phyloP scores from a whole-genome alignment of 2,113 vertebrate species.

The Etia nguti region DNA sequence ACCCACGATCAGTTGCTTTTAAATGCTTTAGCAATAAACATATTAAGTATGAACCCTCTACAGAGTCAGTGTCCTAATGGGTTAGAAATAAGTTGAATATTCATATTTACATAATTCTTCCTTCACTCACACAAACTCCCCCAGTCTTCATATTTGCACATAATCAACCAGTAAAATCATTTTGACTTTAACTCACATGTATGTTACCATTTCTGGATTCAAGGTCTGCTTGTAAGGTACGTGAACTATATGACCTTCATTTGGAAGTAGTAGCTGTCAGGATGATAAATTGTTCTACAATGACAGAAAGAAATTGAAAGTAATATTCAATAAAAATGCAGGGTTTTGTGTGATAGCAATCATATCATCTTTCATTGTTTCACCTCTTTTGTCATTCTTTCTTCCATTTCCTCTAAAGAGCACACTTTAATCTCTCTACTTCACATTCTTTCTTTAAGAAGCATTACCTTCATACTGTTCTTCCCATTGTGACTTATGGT shows the following conservation, averaged over 20 bases:
- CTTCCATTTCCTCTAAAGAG: neutral
- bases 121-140: neutral
- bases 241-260: neutral
- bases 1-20: neutral
- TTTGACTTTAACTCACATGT: neutral
- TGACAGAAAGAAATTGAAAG: constrained; percentile 10
- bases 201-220: neutral
- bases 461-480: neutral
- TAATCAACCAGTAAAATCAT: neutral
- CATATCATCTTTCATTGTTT: neutral
- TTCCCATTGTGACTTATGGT: neutral
- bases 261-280: constrained; percentile 2
- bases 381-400: neutral
- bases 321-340: constrained; percentile 58
- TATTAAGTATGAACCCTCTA: neutral
- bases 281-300: constrained; percentile 33
- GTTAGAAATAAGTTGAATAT: neutral
- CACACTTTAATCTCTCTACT: neutral
- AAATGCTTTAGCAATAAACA: neutral
- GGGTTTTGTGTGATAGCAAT: neutral
- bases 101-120: neutral
- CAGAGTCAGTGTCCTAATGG: neutral
- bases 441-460: neutral
- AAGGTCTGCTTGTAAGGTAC: neutral
- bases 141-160: neutral